Percentiles rank a stretch among this genome's conserved stretches.
phyloP scores from a whole-genome alignment of 2,888 invertebrate genomes.

The Ceriagrion tenellum region DNA sequence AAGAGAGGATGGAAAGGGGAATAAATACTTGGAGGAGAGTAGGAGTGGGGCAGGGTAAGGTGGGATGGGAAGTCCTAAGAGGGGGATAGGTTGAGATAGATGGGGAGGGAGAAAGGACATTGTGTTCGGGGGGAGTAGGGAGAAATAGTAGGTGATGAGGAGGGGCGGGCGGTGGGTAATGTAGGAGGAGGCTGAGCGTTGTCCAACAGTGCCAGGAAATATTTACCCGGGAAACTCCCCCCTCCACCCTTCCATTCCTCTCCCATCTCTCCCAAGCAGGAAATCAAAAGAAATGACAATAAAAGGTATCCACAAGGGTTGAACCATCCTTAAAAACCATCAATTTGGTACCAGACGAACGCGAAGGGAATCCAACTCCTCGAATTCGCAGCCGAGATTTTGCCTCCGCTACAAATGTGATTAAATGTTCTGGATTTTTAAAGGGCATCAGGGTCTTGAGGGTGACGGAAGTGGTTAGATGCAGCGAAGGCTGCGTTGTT shows the following conservation, averaged over 20 bases:
- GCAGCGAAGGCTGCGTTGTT: background rate
- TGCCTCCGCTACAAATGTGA: background rate
- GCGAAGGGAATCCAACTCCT: background rate
- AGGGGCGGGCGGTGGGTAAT: no score
- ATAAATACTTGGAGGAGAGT: no score
- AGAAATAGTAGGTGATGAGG: no score
- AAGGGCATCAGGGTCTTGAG: no score
- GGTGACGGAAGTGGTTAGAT: background rate
- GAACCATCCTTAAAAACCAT: background rate
- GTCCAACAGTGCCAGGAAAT: conserved; percentile 29
- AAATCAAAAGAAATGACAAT: background rate
- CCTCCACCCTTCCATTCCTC: no score
- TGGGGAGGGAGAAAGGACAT: no score
- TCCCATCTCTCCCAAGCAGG: background rate
- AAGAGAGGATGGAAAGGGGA: background rate
- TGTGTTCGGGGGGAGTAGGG: no score
- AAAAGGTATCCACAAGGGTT: background rate
- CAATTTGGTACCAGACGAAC: background rate
- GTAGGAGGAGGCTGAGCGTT: background rate
- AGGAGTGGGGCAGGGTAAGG: no score
- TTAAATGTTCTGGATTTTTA: background rate
- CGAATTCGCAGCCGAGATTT: background rate
- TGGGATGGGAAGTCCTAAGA: no score
- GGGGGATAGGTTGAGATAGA: no score
- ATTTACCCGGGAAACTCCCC: background rate